Percentiles rank a stretch among this genome's conserved stretches.
These are phyloP conservation scores for Aporophyla lueneburgensis DNA, from an alignment of 2,888 invertebrate species.

Conservation along the genomic window DNA sequence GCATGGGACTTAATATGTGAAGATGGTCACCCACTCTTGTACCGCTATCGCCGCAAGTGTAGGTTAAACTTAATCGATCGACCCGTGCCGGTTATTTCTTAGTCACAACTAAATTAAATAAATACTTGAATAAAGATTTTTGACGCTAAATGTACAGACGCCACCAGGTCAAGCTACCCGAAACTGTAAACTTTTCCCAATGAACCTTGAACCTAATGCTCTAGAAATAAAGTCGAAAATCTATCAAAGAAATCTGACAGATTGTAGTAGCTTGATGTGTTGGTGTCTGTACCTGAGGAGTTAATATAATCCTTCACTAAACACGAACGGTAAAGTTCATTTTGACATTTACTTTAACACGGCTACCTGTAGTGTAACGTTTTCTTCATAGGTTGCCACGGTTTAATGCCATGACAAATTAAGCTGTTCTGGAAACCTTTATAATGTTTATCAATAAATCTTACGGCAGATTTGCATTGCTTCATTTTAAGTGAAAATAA, in stretches of 20 bases:
- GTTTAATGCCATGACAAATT: conserved; percentile 59
- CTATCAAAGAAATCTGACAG: too few relatives aligned
- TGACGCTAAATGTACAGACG: conserved; percentile 1
- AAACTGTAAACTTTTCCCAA: too few relatives aligned
- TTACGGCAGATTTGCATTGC: conserved; percentile 23
- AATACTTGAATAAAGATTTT: not conserved
- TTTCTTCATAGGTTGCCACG: conserved; percentile 45
- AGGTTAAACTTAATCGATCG: too few relatives aligned
- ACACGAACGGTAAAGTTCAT: conserved; percentile 64
- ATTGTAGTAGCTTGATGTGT: too few relatives aligned
- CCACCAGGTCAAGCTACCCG: too few relatives aligned
- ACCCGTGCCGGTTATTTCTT: too few relatives aligned
- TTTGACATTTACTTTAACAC: conserved; percentile 67
- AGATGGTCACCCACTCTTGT: too few relatives aligned
- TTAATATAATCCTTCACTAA: conserved; percentile 59
- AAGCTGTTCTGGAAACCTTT: conserved; percentile 51
- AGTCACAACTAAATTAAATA: too few relatives aligned
- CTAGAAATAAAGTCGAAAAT: too few relatives aligned
- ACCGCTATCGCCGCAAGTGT: too few relatives aligned
- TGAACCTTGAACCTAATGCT: too few relatives aligned
- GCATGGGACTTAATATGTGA: too few relatives aligned
- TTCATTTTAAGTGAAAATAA: conserved; percentile 23
- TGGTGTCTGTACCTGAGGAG: conserved; percentile 17
- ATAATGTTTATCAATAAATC: conserved; percentile 33
- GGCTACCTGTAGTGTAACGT: conserved; percentile 55